These are phyloP conservation scores for Diogma glabrata DNA, from an alignment of 2,888 invertebrate genomes.

Conservation along the genomic window DNA sequence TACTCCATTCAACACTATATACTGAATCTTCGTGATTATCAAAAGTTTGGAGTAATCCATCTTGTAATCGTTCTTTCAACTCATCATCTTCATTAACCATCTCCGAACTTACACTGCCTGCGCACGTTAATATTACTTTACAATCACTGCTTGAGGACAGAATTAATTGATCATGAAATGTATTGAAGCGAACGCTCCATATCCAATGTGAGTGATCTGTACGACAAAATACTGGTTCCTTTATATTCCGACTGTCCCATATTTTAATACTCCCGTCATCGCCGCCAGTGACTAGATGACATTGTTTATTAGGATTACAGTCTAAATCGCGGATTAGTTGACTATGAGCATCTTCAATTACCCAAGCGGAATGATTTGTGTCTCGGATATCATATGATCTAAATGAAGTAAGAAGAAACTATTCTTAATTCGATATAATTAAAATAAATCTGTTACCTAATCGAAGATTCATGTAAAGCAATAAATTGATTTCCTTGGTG, in stretches of 20 bases:
- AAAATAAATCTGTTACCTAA: slow-evolving; percentile 30
- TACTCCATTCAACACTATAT: slow-evolving; percentile 94
- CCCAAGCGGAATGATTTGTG: slow-evolving; percentile 62
- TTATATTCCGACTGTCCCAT: slow-evolving; percentile 85
- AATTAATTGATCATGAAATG: slow-evolving; percentile 91
- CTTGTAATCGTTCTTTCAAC: slow-evolving; percentile 43
- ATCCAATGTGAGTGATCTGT: slow-evolving; percentile 88
- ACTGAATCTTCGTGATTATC: slow-evolving; percentile 98
- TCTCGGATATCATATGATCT: slow-evolving; percentile 81
- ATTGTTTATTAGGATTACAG: slow-evolving; percentile 97
- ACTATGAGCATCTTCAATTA: slow-evolving; percentile 75
- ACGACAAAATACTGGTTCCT: slow-evolving; percentile 64
- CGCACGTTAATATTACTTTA: slow-evolving; percentile 76
- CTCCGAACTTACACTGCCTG: slow-evolving; percentile 80
- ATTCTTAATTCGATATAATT: not conserved
- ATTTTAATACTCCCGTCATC: slow-evolving; percentile 93
- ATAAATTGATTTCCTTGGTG: slow-evolving; percentile 61
- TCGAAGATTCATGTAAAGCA: slow-evolving; percentile 71
- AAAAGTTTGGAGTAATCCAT: slow-evolving; percentile 83
- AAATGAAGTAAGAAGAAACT: not conserved
- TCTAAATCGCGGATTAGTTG: slow-evolving; percentile 86
- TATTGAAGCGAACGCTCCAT: slow-evolving; percentile 91
- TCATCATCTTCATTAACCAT: slow-evolving; percentile 37
- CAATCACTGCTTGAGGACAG: slow-evolving; percentile 92
- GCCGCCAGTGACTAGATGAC: slow-evolving; percentile 85